Percentiles rank a stretch among this genome's conserved stretches.
Conservation (phyloP, 2,888 invertebrate genomes). For the Pherbina coryleti region DNA sequence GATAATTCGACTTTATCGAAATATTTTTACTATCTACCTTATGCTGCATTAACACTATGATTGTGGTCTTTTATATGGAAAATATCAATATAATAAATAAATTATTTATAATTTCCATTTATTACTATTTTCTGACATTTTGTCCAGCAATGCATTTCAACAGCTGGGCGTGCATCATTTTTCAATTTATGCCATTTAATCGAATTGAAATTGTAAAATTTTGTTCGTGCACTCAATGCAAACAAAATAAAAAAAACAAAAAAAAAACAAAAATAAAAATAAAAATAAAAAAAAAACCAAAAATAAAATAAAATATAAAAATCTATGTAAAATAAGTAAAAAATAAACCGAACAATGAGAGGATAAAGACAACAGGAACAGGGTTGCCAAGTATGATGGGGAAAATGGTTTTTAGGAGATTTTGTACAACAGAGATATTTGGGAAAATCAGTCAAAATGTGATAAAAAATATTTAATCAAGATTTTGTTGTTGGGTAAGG, state of each 20-base stretch:
- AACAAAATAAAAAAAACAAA: background rate
- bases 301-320: background rate
- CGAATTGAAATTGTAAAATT: slow-evolving; percentile 4
- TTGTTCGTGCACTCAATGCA: background rate
- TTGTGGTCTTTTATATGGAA: no score
- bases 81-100: no score
- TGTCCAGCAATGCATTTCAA: background rate
- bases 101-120: background rate
- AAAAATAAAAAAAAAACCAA: background rate
- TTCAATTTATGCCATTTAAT: slow-evolving; percentile 22
- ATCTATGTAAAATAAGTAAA: background rate
- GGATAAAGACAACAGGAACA: background rate
- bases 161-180: slow-evolving; percentile 29
- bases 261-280: background rate
- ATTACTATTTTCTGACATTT: background rate
- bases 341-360: background rate
- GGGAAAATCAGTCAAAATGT: no score
- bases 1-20: no score
- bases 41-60: no score
- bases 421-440: no score
- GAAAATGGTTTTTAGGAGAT: background rate
- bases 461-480: no score
- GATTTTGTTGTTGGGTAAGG: background rate
- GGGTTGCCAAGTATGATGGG: background rate
- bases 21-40: no score